Evolutionary conservation across 1,140 invertebrate genomes (phyloP).

Genomic region (Meloidogyne chitwoodi): DNA sequence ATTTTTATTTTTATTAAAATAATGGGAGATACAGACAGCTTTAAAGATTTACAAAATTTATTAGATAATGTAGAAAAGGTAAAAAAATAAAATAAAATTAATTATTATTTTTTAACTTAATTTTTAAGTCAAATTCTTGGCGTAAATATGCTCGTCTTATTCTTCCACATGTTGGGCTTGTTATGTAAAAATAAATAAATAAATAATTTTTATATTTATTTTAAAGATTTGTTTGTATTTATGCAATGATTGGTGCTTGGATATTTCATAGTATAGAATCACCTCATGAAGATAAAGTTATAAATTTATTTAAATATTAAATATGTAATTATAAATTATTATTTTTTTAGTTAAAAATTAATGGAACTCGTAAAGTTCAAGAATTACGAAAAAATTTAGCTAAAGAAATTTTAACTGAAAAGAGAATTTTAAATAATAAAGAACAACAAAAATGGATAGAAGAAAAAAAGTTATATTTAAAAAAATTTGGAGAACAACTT

Average conservation of each 20-base stretch:
- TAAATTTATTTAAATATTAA: slow-evolving; percentile 44
- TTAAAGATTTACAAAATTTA: slow-evolving; percentile 16
- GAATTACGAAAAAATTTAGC: slow-evolving; percentile 39
- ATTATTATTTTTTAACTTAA: neutral
- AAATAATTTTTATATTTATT: neutral
- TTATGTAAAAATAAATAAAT: slow-evolving; percentile 63
- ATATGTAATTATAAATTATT: slow-evolving; percentile 32
- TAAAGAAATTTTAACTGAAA: slow-evolving; percentile 25
- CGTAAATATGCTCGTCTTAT: slow-evolving; percentile 51
- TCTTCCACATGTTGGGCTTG: slow-evolving; percentile 76
- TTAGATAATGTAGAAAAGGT: slow-evolving; percentile 18
- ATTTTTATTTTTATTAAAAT: neutral
- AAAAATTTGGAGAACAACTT: slow-evolving; percentile 50
- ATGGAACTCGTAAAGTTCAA: slow-evolving; percentile 38
- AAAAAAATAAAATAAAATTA: too few relatives aligned
- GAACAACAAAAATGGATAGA: slow-evolving; percentile 37
- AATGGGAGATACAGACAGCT: neutral
- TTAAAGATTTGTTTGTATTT: slow-evolving; percentile 76
- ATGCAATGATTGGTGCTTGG: slow-evolving; percentile 88
- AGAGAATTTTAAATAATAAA: neutral
- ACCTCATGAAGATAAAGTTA: slow-evolving; percentile 67
- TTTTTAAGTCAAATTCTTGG: slow-evolving; percentile 6
- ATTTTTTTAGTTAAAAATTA: slow-evolving; percentile 48
- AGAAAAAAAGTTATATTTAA: slow-evolving; percentile 35
- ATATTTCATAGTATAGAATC: slow-evolving; percentile 82